Base-by-base conservation (phyloP, 2,888 invertebrate species). In the Drosophila incognita region DNA sequence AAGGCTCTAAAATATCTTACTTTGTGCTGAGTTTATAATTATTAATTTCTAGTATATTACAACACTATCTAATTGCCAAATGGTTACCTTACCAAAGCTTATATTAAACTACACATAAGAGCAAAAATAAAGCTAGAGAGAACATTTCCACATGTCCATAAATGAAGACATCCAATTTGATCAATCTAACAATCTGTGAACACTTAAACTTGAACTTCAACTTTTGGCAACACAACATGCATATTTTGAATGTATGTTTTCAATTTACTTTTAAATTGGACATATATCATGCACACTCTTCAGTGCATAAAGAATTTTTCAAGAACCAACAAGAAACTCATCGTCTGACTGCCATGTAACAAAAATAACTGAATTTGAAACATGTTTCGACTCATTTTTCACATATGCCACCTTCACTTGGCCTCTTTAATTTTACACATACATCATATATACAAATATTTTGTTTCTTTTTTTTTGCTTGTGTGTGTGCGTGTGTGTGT, bases 391-490 rank as follows among this genome's bases (percentile, higher is more conserved):
- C 64, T 35, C 33, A 69, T 73, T 76, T 76, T 69, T 79, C 82
- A 69, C 88, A 85, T 74, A 84, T 87, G 85, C 74, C 90, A 82
- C 61, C 64, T 60, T 54, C 74, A 69, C 74, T 75, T 70, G 68
- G 61, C 72, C 73, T 69, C 76, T 80, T 77, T 76, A 76, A 85
- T 81, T 76, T 83, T 70, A 69, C 70, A 67, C 54, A 53, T 27
- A 48, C 10, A 49, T 35, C 40, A 38, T 27, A 18, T 33, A 15
- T 40, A 13, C 10, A 24, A 42, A 38, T 40, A 8, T 7, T 24
- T 24, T 46, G 2, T 1, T 46, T 15, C 15, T n/a, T 46, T 24
- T 21, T 11, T 21, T 42, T 13, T 5, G 13, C 2, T 13, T 35
- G 35, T 35, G 13, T 35, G 24, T 3, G n/a, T 42, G 40, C 11